phyloP scores from a whole-genome alignment of 2,797 vertebrate species.

The Sparidentex hasta region DNA sequence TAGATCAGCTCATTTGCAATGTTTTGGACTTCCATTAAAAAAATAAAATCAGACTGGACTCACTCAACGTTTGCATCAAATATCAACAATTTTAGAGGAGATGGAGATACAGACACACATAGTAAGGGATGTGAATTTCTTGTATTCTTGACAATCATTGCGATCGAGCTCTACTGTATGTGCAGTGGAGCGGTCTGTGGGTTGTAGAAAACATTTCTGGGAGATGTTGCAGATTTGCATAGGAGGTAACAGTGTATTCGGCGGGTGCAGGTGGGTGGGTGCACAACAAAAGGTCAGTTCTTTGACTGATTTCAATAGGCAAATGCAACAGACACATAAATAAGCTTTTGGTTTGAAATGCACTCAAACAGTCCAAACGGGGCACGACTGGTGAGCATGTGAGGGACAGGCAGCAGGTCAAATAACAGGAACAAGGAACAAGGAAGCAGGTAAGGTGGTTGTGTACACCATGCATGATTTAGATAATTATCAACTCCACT shows the following conservation, averaged over 20 bases:
- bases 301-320: neutral
- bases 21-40: neutral
- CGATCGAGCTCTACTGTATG: too few species aligned
- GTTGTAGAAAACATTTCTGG: neutral
- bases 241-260: neutral
- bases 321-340: neutral
- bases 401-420: neutral
- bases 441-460: neutral
- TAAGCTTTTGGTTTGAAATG: neutral
- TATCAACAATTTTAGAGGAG: neutral
- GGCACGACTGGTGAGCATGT: too few species aligned
- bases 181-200: neutral
- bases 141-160: too few species aligned
- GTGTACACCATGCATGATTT: neutral
- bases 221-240: conserved; percentile 10
- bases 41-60: neutral
- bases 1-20: conserved; percentile 47
- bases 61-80: neutral
- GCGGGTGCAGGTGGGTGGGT: conserved; percentile 2
- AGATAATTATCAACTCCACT: neutral
- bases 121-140: too few species aligned
- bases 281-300: neutral
- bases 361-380: too few species aligned
- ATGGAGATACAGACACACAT: neutral
- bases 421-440: neutral